Evolutionary conservation across 2,888 invertebrate genomes (phyloP), one percentile per base, ranked within the genome.

Genomic region (Microctonus aethiopoides): DNA sequence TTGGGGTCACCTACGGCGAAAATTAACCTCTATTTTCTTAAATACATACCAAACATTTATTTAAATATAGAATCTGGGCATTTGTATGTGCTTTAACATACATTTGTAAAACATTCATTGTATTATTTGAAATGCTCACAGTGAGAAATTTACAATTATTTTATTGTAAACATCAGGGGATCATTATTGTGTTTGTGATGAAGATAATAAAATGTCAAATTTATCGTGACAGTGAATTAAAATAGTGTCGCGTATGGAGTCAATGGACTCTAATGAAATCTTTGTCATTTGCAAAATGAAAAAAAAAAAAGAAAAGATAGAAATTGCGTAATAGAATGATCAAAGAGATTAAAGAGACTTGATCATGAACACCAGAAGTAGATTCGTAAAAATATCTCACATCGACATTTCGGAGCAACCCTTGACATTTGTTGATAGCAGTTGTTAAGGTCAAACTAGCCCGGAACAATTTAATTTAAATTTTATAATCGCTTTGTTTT

Each of bases 11-110:
- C 79, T 79, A 80, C 81, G 78, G 73, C 74, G 77, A 82, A 84
- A 82, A 84, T 84, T 84, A 84, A 83, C 82, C 83, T 83, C 79
- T 80, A 79, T 84, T 81, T 74, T 79, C 20, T 46, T 46, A 46
- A 2, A 46, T 77, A 79, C 78, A 80, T 81, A 81, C 81, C 80
- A 76, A 65, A 81, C n/a, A 61, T 41, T 16, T 16, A 46, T 20
- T 75, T 81, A 79, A 84, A 84, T 84, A 84, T 84, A 84, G 81
- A 77, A 65, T 78, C 74, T 77, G 68, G 70, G 65, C 65, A 66
- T 68, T 71, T 67, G 16, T 16, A 16, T 46, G 46, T 46, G 16
- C 46, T n/a, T 10, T 36, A 36, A 32, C 46, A 51, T 29, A 46
- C 11, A 34, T 29, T 16, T 6, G 20, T 1, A 46, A n/a, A 46